These are phyloP conservation scores for Leptodactylus fuscus DNA, from an alignment of 2,113 vertebrate species.

Conservation along the genomic window DNA sequence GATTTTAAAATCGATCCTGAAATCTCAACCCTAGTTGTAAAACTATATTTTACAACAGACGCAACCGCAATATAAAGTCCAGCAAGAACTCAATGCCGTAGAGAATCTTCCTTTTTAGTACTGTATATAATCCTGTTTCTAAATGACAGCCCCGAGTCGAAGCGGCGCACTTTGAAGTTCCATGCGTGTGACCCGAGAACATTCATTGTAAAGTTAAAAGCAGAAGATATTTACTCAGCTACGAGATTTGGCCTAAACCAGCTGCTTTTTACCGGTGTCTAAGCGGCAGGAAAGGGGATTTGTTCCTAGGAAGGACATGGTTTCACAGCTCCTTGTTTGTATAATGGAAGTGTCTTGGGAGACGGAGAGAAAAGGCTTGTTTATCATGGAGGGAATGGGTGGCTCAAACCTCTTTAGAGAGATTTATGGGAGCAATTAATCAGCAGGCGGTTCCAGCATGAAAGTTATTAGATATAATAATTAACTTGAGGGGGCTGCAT, in stretches of 20 bases:
- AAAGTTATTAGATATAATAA: slow-evolving; percentile 70
- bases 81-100: too few species aligned
- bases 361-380: slow-evolving; percentile 67
- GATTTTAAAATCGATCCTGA: too few species aligned
- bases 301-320: slow-evolving; percentile 9
- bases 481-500: slow-evolving; percentile 66
- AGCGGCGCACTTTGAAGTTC: neutral
- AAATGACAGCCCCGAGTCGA: slow-evolving; percentile 11
- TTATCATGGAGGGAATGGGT: slow-evolving; percentile 74
- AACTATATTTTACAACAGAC: too few species aligned
- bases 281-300: neutral
- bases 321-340: slow-evolving; percentile 47
- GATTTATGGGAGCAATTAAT: slow-evolving; percentile 74
- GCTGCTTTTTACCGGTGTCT: neutral
- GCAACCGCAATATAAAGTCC: too few species aligned
- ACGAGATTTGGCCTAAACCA: slow-evolving; percentile 31
- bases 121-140: neutral
- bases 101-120: neutral
- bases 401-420: slow-evolving; percentile 72
- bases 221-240: slow-evolving; percentile 13
- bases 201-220: slow-evolving; percentile 32
- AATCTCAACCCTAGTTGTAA: too few species aligned
- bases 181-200: neutral
- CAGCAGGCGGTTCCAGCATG: slow-evolving; percentile 65
- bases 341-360: slow-evolving; percentile 67